A percentile compares a stretch with the other conserved stretches of the same genome.
Conservation (phyloP, 2,113 vertebrate genomes). For the Petaurus breviceps region DNA sequence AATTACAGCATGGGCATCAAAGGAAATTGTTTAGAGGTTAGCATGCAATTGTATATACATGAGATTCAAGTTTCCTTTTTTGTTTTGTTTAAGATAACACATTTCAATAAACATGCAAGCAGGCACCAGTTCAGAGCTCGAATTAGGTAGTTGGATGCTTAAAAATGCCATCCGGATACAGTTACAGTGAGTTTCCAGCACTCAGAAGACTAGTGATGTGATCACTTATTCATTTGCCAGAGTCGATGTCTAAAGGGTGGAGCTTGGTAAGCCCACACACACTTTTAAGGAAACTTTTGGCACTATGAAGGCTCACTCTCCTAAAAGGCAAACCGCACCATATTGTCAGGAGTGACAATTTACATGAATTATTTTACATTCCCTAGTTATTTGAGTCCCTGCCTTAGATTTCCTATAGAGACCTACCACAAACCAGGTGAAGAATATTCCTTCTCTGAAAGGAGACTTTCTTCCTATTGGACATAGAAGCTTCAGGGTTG, state of each 20-base stretch:
- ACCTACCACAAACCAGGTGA: neutral
- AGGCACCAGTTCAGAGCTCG: slow-evolving; percentile 48
- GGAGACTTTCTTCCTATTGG: neutral
- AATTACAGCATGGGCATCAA: slow-evolving; percentile 56
- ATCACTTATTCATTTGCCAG: slow-evolving; percentile 63
- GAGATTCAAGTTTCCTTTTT: slow-evolving; percentile 40
- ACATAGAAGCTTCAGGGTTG: neutral
- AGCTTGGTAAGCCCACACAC: slow-evolving; percentile 44
- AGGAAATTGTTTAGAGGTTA: slow-evolving; percentile 34
- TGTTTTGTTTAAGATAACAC: slow-evolving; percentile 2
- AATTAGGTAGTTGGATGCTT: slow-evolving; percentile 60
- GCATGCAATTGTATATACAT: slow-evolving; percentile 56
- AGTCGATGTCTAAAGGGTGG: slow-evolving; percentile 52
- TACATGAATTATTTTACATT: neutral
- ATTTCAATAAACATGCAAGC: slow-evolving; percentile 30
- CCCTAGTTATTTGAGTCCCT: neutral
- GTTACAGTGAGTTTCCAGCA: slow-evolving; percentile 71
- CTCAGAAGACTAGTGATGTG: slow-evolving; percentile 46
- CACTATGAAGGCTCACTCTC: neutral
- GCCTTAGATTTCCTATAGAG: neutral
- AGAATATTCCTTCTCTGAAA: neutral
- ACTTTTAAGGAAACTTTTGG: slow-evolving; percentile 54
- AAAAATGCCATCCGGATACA: slow-evolving; percentile 58
- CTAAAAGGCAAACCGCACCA: neutral
- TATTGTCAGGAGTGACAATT: neutral